Evolutionary conservation across 2,888 invertebrate species (phyloP).

Genomic region (Machimus rusticus): DNA sequence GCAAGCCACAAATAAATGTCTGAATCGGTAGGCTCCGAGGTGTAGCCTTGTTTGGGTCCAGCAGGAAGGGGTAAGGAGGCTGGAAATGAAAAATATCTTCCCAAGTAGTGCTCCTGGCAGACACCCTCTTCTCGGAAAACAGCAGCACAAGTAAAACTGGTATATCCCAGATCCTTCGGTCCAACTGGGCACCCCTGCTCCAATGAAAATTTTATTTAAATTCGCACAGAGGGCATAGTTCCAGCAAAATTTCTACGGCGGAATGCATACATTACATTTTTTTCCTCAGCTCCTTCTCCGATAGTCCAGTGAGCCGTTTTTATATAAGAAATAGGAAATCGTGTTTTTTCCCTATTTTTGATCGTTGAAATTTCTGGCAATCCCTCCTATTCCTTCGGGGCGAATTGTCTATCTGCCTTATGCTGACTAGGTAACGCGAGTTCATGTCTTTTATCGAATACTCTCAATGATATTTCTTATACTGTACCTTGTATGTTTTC

Average conservation of each 20-base stretch:
- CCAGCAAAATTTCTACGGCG: not conserved
- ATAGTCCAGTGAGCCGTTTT: not conserved
- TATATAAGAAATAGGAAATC: constrained; percentile 14
- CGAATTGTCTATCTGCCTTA: not conserved
- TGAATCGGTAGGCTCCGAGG: not conserved
- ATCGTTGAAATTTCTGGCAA: constrained; percentile 1
- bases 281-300: not conserved
- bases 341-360: constrained; percentile 19
- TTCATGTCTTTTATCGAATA: not conserved
- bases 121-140: not conserved
- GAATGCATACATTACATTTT: constrained; percentile 19
- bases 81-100: constrained; percentile 27
- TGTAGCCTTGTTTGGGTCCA: not conserved
- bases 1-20: constrained; percentile 17
- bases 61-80: not conserved
- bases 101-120: not conserved
- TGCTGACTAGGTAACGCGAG: not conserved
- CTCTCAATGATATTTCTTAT: not conserved
- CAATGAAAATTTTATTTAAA: constrained; percentile 35
- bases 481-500: not conserved
- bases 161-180: not conserved
- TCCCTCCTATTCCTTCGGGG: constrained; percentile 14
- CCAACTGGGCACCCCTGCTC: not conserved
- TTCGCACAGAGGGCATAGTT: constrained; percentile 17
- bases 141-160: not conserved